Percentiles rank a stretch among this genome's conserved stretches.
Conservation (phyloP, 2,888 invertebrate species). For the Drosophila mulleri region DNA sequence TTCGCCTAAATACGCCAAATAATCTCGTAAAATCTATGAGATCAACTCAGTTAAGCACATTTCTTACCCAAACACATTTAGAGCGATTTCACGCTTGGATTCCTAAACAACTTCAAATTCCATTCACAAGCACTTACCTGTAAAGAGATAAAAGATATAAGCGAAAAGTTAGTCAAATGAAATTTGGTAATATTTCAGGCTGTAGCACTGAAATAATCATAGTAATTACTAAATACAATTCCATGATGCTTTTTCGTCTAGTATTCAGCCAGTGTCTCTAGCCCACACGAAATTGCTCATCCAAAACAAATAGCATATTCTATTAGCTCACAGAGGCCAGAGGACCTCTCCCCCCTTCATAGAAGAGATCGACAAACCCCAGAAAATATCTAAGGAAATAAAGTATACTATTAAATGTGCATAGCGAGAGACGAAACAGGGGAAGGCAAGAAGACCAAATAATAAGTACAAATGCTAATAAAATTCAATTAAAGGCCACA, state of each 20-base stretch:
- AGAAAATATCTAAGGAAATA: constrained; percentile 53
- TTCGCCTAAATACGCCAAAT: not conserved
- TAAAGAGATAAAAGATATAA: constrained; percentile 33
- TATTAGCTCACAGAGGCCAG: constrained; percentile 39
- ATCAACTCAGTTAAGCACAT: not conserved
- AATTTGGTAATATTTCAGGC: constrained; percentile 3
- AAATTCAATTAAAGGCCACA: constrained; percentile 82
- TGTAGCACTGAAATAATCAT: constrained; percentile 30
- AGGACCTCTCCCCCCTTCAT: not conserved
- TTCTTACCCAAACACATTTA: constrained; percentile 40
- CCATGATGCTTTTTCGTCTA: constrained; percentile 24
- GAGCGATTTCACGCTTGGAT: not conserved
- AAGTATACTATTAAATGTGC: constrained; percentile 70
- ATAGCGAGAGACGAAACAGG: not conserved
- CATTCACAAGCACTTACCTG: constrained; percentile 53
- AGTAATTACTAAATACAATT: constrained; percentile 41
- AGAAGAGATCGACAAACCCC: not conserved
- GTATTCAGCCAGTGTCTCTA: not conserved
- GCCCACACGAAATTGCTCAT: constrained; percentile 29
- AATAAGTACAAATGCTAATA: constrained; percentile 81
- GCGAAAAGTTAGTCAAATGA: constrained; percentile 37
- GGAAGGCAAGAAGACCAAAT: constrained; percentile 49
- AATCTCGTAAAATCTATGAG: not conserved
- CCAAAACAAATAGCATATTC: constrained; percentile 60
- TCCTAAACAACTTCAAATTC: constrained; percentile 1